Evolutionary conservation across 1,140 invertebrate species (phyloP).

Genomic region (Neoseiulus cucumeris): DNA sequence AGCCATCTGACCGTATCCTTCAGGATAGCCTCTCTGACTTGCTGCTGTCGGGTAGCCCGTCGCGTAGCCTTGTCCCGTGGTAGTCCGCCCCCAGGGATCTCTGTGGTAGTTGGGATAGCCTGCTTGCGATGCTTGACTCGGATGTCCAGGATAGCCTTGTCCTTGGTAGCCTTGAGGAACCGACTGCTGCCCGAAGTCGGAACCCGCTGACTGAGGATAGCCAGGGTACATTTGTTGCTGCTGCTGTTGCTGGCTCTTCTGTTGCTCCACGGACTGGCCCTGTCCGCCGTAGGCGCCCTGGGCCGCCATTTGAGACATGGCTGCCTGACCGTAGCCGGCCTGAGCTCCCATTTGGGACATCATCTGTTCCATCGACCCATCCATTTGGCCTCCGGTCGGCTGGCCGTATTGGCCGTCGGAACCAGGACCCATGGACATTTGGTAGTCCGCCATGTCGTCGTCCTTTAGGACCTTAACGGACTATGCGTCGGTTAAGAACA

Average conservation of each 20-base stretch:
- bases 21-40: neutral
- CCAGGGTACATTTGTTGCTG: conserved; percentile 4
- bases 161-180: conserved; percentile 4
- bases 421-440: conserved; percentile 10
- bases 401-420: conserved; percentile 4
- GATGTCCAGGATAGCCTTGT: neutral
- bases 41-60: neutral
- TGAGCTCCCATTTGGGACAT: conserved; percentile 9
- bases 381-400: neutral
- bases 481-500: no score
- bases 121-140: neutral
- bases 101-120: neutral
- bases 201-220: neutral
- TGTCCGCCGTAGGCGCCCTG: neutral
- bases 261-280: neutral
- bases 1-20: conserved; percentile 7
- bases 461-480: no score
- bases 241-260: neutral
- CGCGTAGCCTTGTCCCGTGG: neutral
- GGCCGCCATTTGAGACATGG: neutral
- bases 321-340: neutral
- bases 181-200: conserved; percentile 9
- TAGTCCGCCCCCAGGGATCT: neutral
- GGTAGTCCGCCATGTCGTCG: conserved; percentile 3
- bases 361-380: neutral